Evolutionary conservation across 2,113 vertebrate genomes (phyloP), one percentile per base, ranked within the genome.

Genomic region (Barbus barbus): DNA sequence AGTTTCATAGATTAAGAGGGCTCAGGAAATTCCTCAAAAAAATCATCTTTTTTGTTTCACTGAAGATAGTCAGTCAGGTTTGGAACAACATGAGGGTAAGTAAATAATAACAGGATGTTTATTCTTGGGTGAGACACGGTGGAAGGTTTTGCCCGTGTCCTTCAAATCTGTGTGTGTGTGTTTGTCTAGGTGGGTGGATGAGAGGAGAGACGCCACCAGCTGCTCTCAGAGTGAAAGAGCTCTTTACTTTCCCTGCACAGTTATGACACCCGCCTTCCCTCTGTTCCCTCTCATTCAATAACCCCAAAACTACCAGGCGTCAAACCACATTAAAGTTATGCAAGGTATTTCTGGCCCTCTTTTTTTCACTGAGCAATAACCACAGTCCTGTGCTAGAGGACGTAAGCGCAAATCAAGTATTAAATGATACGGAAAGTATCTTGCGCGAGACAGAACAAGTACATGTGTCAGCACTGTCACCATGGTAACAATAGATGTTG

Each of bases 401-500:
- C 36, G 14, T 44, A 60, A 44, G 56, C 56, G 26, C 5, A 14
- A 63, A 44, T 79, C 56, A 44, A 63, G 56, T 11, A 75, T 31
- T 48, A 53, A 51, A 75, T 28, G 44, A 75, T 75, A 51, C 73
- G 53, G 16, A 75, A 56, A 56, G 53, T 56, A 22, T 56, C 53
- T 56, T 56, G 53, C 20, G 84, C 16, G 61, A 74, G 26, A 60
- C 56, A 22, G 78, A 73, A 82, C 86, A 61, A 31, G 58, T 44
- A 9, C 61, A 22, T 81, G 44, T 81, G 88, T 84, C 85, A 88
- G 80, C 51, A 75, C 72, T 46, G 83, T 89, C 85, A 76, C 88
- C 81, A 84, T 89, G 86, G 85, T 78, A 85, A 89, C 86, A 71
- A 38, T 60, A 36, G 86, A 86, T 86, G 83, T 83, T 28, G 80